Percentiles rank a stretch among this genome's conserved stretches.
phyloP scores from a whole-genome alignment of 2,797 vertebrate species.

The Clamator glandarius region DNA sequence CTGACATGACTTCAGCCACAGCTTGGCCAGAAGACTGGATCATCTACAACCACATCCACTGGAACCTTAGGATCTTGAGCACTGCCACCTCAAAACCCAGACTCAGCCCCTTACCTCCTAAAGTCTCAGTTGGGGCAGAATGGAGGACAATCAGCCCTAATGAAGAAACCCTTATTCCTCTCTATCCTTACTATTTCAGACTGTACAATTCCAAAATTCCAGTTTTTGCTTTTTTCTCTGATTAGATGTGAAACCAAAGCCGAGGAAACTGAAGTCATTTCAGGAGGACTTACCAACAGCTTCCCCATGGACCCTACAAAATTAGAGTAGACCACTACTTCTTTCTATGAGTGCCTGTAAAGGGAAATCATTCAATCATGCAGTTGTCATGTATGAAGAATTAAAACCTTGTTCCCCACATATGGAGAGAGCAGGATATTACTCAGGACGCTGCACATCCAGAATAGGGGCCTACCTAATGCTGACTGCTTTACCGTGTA shows the following conservation, averaged over 20 bases:
- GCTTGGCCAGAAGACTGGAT: not conserved
- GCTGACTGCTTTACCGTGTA: not conserved
- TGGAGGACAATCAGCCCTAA: not conserved
- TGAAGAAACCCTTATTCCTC: not conserved
- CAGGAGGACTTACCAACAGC: not conserved
- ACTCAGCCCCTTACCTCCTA: not conserved
- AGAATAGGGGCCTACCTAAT: not conserved
- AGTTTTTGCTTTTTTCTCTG: not conserved
- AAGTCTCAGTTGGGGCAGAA: not conserved
- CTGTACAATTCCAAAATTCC: not conserved
- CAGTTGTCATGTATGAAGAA: not conserved
- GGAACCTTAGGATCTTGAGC: not conserved
- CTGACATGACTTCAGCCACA: not conserved
- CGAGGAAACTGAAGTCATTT: slow-evolving; percentile 6
- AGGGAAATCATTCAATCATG: not conserved
- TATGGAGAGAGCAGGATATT: not conserved
- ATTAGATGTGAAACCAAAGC: not conserved
- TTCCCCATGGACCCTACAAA: not conserved
- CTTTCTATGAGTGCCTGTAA: slow-evolving; percentile 11
- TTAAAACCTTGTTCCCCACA: not conserved
- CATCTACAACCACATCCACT: not conserved
- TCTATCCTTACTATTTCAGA: not conserved
- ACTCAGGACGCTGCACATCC: not conserved
- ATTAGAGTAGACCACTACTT: slow-evolving; percentile 23
- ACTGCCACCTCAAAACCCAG: not conserved